Evolutionary conservation across 2,888 invertebrate species (phyloP), one percentile per base, ranked within the genome.

Genomic region (Apamea anceps): DNA sequence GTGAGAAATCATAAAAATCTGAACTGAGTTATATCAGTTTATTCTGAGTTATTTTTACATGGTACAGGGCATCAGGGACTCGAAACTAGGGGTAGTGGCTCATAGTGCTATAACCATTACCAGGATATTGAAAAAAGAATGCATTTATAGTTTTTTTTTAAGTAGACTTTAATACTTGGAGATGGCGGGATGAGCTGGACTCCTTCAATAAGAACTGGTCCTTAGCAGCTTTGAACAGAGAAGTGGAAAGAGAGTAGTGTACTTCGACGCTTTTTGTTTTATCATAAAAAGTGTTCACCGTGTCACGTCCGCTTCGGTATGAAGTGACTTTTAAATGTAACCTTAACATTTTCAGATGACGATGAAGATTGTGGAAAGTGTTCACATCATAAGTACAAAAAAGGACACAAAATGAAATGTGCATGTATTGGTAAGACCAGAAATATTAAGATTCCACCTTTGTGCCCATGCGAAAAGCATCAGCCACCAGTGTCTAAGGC

Each of bases 401-500:
- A 84, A 5, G 77, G 66, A 60, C 6, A 57, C 25, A 76, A 70
- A 37, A 60, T 74, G 63, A 37, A 71, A 66, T 87, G 85, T 67
- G 13, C 62, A 28, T 87, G 87, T 57, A 79, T 63, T 66, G 88
- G 84, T 60, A 88, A 75, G 54, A 77, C 65, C 28, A 87, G 48
- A 75, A 57, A 1, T 18, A 57, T 77, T 13, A 88, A 62, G 7
- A 54, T 75, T 15, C 28, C 63, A 21, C 32, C 71, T 48, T 72
- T 79, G 10, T 88, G 87, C 18, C 87, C 87, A 48, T 88, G 87
- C 4, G 80, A 87, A 72, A 42, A 37, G 0, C 48, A 72, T 37
- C 77, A 63, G 54, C 75, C 67, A 13, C 72, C 82, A 21, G 66
- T 87, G 5, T 75, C 89, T 8, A 62, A 66, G 13, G 13, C 65